A percentile compares a stretch with the other conserved stretches of the same genome.
Evolutionary conservation across 1,140 invertebrate species (phyloP).

Genomic region (Vanessa tameamea): DNA sequence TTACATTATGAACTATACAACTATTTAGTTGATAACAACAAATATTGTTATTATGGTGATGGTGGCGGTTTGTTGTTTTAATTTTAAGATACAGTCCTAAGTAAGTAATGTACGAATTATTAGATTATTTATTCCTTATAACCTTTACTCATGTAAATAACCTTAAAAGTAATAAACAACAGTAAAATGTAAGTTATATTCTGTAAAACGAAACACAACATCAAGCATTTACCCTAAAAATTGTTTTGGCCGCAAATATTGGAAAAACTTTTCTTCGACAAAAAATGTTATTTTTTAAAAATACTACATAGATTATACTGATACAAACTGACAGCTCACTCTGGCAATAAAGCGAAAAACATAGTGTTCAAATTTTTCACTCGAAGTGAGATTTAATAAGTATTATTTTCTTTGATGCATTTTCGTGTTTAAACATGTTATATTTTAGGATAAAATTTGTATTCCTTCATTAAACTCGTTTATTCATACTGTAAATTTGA

Average conservation of each 20-base stretch:
- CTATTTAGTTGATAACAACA: too few relatives aligned
- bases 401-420: neutral
- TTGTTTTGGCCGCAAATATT: neutral
- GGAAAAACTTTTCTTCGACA: neutral
- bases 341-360: slow-evolving; percentile 24
- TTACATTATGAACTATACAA: too few relatives aligned
- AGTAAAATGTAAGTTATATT: too few relatives aligned
- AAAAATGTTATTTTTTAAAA: slow-evolving; percentile 2
- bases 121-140: too few relatives aligned
- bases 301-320: slow-evolving; percentile 11
- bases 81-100: too few relatives aligned
- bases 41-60: too few relatives aligned
- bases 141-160: too few relatives aligned
- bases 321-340: slow-evolving; percentile 14
- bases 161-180: too few relatives aligned
- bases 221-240: neutral
- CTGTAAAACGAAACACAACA: neutral
- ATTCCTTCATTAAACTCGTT: neutral
- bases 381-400: neutral
- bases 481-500: too few relatives aligned
- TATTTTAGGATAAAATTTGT: neutral
- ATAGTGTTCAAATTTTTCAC: slow-evolving; percentile 1
- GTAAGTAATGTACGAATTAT: too few relatives aligned
- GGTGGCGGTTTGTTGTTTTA: too few relatives aligned
- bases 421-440: neutral